Percentiles rank a stretch among this genome's conserved stretches.
These are phyloP conservation scores for Ginglymostoma cirratum DNA, from an alignment of 2,113 vertebrate species.

Conservation along the genomic window DNA sequence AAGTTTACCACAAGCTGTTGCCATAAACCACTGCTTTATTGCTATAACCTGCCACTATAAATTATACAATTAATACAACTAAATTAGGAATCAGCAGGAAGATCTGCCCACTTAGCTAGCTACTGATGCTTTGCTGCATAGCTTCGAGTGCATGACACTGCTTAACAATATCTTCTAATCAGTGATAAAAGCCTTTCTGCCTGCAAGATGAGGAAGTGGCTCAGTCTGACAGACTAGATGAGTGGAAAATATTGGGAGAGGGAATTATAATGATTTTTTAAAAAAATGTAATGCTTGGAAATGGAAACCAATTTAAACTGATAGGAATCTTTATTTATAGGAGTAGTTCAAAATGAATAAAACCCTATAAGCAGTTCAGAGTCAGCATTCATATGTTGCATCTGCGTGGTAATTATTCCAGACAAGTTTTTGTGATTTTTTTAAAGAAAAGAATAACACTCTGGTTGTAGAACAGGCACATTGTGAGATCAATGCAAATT, in stretches of 20 bases:
- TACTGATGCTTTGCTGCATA: neutral
- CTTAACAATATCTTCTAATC: neutral
- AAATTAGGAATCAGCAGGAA: neutral
- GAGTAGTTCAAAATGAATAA: neutral
- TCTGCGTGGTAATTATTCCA: neutral
- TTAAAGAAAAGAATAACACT: neutral
- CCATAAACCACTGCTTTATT: slow-evolving; percentile 9
- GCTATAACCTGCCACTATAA: neutral
- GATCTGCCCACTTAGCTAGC: neutral
- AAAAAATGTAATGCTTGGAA: neutral
- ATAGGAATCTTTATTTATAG: neutral
- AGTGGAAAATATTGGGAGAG: neutral
- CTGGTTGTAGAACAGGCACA: neutral
- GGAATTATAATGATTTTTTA: neutral
- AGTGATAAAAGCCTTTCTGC: neutral
- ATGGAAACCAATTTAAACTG: neutral
- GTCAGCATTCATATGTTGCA: neutral
- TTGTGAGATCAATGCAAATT: neutral
- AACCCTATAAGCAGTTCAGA: neutral
- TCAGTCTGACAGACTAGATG: neutral
- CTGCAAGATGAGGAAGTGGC: neutral
- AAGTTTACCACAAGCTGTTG: slow-evolving; percentile 27
- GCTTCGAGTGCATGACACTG: neutral
- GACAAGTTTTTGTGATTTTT: neutral
- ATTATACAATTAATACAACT: neutral